Evolutionary conservation across 2,113 vertebrate species (phyloP), one percentile per base, ranked within the genome.

Genomic region (Sceloporus undulatus): DNA sequence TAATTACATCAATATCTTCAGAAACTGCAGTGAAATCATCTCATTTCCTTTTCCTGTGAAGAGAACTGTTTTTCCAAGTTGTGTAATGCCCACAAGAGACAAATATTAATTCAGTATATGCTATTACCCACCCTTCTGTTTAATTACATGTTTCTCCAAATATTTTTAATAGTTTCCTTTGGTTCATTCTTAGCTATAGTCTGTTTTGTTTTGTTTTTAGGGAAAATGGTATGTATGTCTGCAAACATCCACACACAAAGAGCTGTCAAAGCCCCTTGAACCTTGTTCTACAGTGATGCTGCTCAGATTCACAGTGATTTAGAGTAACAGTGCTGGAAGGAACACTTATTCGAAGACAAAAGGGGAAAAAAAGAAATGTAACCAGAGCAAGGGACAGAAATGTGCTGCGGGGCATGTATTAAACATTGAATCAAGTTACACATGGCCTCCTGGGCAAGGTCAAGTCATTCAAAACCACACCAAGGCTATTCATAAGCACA

Each of bases 281-380:
- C 27, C 14, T 34, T 34, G 38, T 66, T 21, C 34, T 38, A 2
- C 79, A 34, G 62, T 62, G 16, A 80, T 59, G 18, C 16, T 81
- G 56, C 68, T 71, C n/a, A 34, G 3, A 65, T 9, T n/a, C 38
- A 38, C 1, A 10, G n/a, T 84, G n/a, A 73, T 54, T n/a, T 29
- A 52, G 27, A 18, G 29, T 70, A 40, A 34, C 68, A 84, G 7
- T 66, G 34, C 38, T 66, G 18, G 2, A 66, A 21, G 16, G 68
- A 16, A n/a, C 66, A 48, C 2, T 83, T 71, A 62, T 14, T 48
- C 18, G 18, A 71, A 71, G 79, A 8, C 14, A 59, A 27, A 75
- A 40, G 0, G 54, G 40, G 88, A 88, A n/a, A 4, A 86, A 92
- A 82, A 65, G 23, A 77, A 87, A 89, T 23, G 29, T 40, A 83